phyloP scores from a whole-genome alignment of 1,140 invertebrate species.

The Zaprionus africanus region DNA sequence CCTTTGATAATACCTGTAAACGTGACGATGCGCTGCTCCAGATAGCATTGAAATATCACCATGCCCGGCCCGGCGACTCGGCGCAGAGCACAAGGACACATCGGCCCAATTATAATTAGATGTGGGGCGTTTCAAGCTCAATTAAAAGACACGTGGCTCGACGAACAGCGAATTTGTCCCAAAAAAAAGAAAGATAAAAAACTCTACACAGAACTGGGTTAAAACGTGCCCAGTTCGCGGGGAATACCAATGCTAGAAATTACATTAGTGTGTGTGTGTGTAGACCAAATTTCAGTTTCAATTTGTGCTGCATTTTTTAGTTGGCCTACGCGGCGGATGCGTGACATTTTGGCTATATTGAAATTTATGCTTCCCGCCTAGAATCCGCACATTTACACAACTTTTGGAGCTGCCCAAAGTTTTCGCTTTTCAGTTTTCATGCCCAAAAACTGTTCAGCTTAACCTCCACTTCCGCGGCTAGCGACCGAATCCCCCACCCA shows the following conservation, averaged over 20 bases:
- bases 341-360: slow-evolving; percentile 72
- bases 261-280: not conserved
- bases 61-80: not conserved
- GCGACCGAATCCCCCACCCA: not conserved
- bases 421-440: slow-evolving; percentile 51
- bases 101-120: slow-evolving; percentile 74
- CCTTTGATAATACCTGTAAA: slow-evolving; percentile 70
- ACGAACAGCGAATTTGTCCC: slow-evolving; percentile 30
- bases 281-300: slow-evolving; percentile 66
- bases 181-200: slow-evolving; percentile 15
- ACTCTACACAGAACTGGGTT: slow-evolving; percentile 58
- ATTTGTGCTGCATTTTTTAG: slow-evolving; percentile 58
- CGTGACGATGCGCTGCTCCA: slow-evolving; percentile 67
- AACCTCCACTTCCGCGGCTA: slow-evolving; percentile 51
- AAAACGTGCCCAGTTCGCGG: slow-evolving; percentile 53
- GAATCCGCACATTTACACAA: slow-evolving; percentile 70
- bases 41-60: slow-evolving; percentile 70
- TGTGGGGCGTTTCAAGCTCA: slow-evolving; percentile 60
- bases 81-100: slow-evolving; percentile 11
- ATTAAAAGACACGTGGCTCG: slow-evolving; percentile 71
- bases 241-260: not conserved
- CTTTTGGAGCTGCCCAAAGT: slow-evolving; percentile 57
- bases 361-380: slow-evolving; percentile 76
- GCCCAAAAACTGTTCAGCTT: slow-evolving; percentile 54
- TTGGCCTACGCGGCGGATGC: slow-evolving; percentile 52